Percentiles rank a stretch among this genome's conserved stretches.
These are phyloP conservation scores for Emys orbicularis DNA, from an alignment of 2,797 vertebrate species.

Conservation along the genomic window DNA sequence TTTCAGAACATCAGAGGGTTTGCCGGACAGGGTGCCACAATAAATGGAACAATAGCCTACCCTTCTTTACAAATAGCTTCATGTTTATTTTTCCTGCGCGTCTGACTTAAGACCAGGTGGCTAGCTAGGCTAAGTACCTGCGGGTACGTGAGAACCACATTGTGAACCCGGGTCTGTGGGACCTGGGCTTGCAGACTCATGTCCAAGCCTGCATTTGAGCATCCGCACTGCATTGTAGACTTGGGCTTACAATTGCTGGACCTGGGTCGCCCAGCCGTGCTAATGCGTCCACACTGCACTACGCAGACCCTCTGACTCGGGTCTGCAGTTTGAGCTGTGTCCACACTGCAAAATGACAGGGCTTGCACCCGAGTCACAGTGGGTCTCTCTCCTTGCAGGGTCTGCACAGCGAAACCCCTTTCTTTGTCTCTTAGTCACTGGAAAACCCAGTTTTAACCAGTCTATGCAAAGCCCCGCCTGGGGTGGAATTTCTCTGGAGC, in stretches of 20 bases:
- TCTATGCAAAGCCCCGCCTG: too few relatives aligned
- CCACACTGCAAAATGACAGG: not conserved
- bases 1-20: not conserved
- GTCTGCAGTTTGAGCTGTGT: not conserved
- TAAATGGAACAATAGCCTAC: not conserved
- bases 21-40: not conserved
- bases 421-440: not conserved
- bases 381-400: too few relatives aligned
- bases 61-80: not conserved
- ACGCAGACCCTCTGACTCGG: too few relatives aligned
- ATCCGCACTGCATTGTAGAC: fast-evolving
- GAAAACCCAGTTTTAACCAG: too few relatives aligned
- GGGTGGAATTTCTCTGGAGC: not conserved
- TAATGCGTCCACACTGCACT: not conserved
- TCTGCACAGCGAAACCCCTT: not conserved
- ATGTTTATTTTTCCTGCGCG: not conserved
- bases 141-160: not conserved
- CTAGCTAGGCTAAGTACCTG: not conserved
- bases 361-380: not conserved
- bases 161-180: not conserved
- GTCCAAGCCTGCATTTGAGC: not conserved
- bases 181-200: not conserved
- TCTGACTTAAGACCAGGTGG: not conserved
- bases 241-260: too few relatives aligned
- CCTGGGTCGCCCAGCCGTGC: not conserved